A percentile compares a stretch with the other conserved stretches of the same genome.
Conservation (phyloP, 1,140 invertebrate genomes). For the Zaprionus africanus region DNA sequence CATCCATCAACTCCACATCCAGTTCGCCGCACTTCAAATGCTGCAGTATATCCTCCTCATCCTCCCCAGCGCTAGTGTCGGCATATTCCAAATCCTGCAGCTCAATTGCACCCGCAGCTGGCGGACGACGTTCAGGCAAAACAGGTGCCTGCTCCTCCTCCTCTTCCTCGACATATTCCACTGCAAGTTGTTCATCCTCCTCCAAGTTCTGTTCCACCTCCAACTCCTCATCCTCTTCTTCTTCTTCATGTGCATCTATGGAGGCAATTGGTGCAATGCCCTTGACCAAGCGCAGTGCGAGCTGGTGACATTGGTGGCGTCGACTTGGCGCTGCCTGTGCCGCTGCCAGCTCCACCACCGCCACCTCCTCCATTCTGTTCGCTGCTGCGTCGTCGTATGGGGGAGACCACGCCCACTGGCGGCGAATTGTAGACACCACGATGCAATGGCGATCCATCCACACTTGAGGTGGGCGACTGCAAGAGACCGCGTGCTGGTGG, state of each 20-base stretch:
- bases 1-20: constrained; percentile 59
- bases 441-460: constrained; percentile 69
- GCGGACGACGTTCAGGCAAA: constrained; percentile 65
- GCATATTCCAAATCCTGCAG: constrained; percentile 85
- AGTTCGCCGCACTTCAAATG: constrained; percentile 80
- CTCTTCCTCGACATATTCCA: constrained; percentile 56
- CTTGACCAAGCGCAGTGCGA: constrained; percentile 53
- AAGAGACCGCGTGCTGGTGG: constrained; percentile 31
- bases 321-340: constrained; percentile 63
- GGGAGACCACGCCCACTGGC: constrained; percentile 78
- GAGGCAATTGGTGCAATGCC: constrained; percentile 77
- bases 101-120: constrained; percentile 58
- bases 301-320: constrained; percentile 75
- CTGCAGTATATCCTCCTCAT: constrained; percentile 84
- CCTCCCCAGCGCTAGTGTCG: constrained; percentile 85
- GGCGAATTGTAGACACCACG: constrained; percentile 63
- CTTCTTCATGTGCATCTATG: constrained; percentile 68
- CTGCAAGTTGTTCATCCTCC: constrained; percentile 60
- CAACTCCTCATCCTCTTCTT: constrained; percentile 41
- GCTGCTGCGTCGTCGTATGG: constrained; percentile 68
- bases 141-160: constrained; percentile 57
- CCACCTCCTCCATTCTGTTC: constrained; percentile 39
- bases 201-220: constrained; percentile 20
- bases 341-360: constrained; percentile 15
- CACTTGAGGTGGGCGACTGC: constrained; percentile 61